Evolutionary conservation across 2,113 vertebrate genomes (phyloP), one percentile per base, ranked within the genome.

Genomic region (Nothocercus julius): DNA sequence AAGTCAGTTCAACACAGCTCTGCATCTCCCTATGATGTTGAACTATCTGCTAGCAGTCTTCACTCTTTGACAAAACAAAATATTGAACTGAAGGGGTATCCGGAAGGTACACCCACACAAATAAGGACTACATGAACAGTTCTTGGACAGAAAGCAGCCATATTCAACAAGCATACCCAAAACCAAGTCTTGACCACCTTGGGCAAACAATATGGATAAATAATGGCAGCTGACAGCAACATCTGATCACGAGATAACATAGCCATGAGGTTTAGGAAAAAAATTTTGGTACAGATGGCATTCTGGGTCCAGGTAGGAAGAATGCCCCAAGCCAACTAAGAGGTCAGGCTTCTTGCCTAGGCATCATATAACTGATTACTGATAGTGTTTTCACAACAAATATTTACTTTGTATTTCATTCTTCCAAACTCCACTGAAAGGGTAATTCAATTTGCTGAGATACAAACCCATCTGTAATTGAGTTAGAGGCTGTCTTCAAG

Each of bases 401-500:
- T 66, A 74, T 13, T 66, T 45, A 70, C 51, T 85, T 85, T 45
- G 7, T 75, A 44, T 89, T 91, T 82, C 62, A 72, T 83, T 86
- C 67, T 91, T 79, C 49, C 21, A 13, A 85, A 76, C 11, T 36
- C n/a, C 79, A 82, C 68, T 66, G 40, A 91, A 91, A 83, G 68
- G 34, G 45, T 61, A 83, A 94, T 73, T 87, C 85, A 83, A 92
- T 96, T 93, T 96, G 51, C 85, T 76, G 68, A 89, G 85, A 89
- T 90, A 95, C 64, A 95, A 91, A 75, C 36, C 53, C 72, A 77
- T 51, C 54, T 61, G 66, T 85, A 92, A 96, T 87, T 92, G 72
- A 94, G 76, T 80, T 89, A 89, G 75, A 95, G 51, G 45, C 30
- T 91, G 63, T 77, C 88, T 95, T 95, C 76, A 85, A 95, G 88